Conservation (phyloP, 2,797 vertebrate genomes). For the Choloepus didactylus region DNA sequence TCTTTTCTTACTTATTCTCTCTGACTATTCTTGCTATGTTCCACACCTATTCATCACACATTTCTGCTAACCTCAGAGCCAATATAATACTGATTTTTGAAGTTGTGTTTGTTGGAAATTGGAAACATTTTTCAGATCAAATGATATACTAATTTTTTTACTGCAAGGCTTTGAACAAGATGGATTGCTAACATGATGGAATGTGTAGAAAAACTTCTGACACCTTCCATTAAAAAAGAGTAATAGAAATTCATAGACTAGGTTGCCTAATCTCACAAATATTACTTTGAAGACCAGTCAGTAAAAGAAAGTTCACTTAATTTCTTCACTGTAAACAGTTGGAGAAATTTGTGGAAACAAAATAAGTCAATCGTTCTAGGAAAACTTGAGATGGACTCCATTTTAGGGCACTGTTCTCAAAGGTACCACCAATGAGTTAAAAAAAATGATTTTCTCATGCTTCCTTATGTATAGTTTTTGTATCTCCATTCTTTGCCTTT, state of each 20-base stretch:
- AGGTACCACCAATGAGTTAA: neutral
- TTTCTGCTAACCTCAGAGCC: slow-evolving; percentile 70
- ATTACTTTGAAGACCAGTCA: neutral
- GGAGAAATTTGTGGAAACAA: neutral
- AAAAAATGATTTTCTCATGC: neutral
- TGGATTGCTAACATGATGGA: neutral
- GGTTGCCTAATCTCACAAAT: neutral
- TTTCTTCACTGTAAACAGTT: neutral
- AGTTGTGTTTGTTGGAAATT: slow-evolving; percentile 65
- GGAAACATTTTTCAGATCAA: slow-evolving; percentile 76
- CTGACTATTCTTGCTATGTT: neutral
- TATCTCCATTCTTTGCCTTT: neutral
- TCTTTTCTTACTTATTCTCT: slow-evolving; percentile 59
- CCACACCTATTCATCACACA: slow-evolving; percentile 67
- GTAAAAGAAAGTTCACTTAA: neutral
- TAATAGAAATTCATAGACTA: neutral
- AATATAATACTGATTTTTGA: slow-evolving; percentile 73
- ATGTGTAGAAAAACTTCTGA: slow-evolving; percentile 24
- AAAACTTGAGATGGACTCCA: neutral
- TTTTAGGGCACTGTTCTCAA: neutral
- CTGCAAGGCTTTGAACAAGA: neutral
- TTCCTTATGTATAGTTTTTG: neutral
- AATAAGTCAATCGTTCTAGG: neutral
- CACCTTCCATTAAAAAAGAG: neutral
- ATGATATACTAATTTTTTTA: slow-evolving; percentile 62